A percentile compares a stretch with the other conserved stretches of the same genome.
Evolutionary conservation across 2,888 invertebrate species (phyloP).

Genomic region (Dilophus febrilis): DNA sequence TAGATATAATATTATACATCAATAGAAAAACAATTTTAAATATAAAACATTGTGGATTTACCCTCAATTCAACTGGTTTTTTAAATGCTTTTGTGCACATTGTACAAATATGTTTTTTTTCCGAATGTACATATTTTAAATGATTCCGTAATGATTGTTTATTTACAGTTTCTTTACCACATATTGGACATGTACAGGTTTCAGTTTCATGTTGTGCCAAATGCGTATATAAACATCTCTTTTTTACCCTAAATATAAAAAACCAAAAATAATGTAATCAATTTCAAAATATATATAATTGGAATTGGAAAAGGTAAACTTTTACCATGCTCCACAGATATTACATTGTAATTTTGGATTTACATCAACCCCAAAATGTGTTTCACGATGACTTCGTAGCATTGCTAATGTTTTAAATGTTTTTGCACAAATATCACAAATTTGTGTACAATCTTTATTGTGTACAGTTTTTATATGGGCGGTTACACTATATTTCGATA

Average conservation of each 20-base stretch:
- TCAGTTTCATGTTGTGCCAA: conserved; percentile 11
- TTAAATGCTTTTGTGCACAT: too few relatives aligned
- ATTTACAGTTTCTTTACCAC: conserved; percentile 11
- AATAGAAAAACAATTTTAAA: too few relatives aligned
- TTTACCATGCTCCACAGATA: conserved; percentile 23
- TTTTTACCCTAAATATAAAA: conserved; percentile 6
- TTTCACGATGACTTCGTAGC: too few relatives aligned
- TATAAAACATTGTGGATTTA: conserved; percentile 10
- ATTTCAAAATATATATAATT: too few relatives aligned
- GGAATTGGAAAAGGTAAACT: too few relatives aligned
- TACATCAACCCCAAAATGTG: conserved; percentile 14
- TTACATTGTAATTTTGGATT: conserved; percentile 24
- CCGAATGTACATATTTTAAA: too few relatives aligned
- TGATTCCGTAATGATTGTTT: too few relatives aligned
- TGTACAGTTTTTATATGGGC: conserved; percentile 1
- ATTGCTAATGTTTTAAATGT: too few relatives aligned
- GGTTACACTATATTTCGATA: not conserved
- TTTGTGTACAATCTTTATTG: not conserved
- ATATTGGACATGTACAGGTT: conserved; percentile 24
- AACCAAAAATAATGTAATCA: too few relatives aligned
- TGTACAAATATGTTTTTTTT: too few relatives aligned
- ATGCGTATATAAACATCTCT: conserved; percentile 14
- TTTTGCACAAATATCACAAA: conserved; percentile 6
- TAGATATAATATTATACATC: too few relatives aligned
- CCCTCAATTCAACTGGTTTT: conserved; percentile 10